A percentile compares a stretch with the other conserved stretches of the same genome.
Conservation (phyloP, 2,113 vertebrate genomes). For the Serinus canaria region DNA sequence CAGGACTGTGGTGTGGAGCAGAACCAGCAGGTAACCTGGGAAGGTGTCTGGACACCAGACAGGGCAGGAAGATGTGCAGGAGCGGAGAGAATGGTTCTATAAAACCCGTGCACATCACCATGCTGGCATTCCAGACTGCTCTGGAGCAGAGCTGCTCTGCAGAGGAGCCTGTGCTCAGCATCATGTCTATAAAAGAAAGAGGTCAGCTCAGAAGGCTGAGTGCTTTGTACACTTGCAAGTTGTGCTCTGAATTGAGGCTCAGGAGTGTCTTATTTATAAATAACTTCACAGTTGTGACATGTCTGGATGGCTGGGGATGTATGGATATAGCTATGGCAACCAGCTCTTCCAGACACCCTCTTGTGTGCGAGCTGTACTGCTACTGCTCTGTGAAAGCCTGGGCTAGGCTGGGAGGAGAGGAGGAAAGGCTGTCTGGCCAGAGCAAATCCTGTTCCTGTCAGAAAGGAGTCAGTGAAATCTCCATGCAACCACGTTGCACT, state of each 20-base stretch:
- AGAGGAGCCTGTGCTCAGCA: background rate
- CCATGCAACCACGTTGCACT: background rate
- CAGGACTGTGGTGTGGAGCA: background rate
- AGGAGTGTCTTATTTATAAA: conserved; percentile 13
- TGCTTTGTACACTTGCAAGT: background rate
- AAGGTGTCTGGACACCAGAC: background rate
- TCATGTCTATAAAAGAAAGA: background rate
- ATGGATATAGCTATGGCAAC: conserved; percentile 13
- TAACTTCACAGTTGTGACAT: background rate
- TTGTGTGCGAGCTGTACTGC: conserved; percentile 6
- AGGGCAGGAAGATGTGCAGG: background rate
- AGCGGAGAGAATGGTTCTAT: background rate
- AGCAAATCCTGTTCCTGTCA: background rate
- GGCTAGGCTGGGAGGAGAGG: background rate
- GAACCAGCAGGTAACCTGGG: background rate
- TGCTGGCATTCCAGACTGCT: fast-evolving
- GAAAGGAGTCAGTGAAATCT: background rate
- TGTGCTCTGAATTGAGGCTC: background rate
- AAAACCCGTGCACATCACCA: background rate
- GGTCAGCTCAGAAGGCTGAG: background rate
- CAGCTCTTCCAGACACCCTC: background rate
- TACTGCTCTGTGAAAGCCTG: background rate
- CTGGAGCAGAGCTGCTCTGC: background rate
- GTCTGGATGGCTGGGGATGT: background rate
- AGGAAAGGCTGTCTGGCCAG: background rate